Base-by-base conservation (phyloP, 2,113 vertebrate species). In the Cololabis saira region DNA sequence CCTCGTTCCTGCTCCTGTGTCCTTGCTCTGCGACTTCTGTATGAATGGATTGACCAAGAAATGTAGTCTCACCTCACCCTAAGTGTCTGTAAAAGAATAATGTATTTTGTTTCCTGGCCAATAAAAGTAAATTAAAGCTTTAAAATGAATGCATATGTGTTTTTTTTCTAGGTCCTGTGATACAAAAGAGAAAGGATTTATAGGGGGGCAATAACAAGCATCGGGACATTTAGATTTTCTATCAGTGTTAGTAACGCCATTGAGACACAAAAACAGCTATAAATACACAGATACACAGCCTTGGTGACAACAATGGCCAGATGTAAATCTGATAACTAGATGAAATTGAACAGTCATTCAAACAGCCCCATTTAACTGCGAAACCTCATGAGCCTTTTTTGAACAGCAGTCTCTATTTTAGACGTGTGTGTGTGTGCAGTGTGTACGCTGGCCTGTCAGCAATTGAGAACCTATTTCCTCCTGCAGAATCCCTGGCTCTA, bases 241-340 rank as follows among this genome's bases (percentile, higher is more conserved):
- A 56, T 80, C 61, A 58, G 55, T 24, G 50, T 30, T 57, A 15
- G 13, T 48, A 57, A 67, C 61, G 76, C 74, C 69, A 82, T 27
- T 70, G 52, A 33, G 27, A 42, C 62, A 68, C 52, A 61, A 69
- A 63, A 71, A 33, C 15, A 27, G 52, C 51, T 13, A 18, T 56
- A 75, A 71, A 82, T 47, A 22, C 41, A 52, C 30, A 3, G 40
- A 75, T 40, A 48, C 17, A 56, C 58, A 67, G 67, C 74, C 18
- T 11, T 1, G 16, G 27, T 22, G 40, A 60, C 82, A 68, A 88
- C 87, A 90, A 90, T 76, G 57, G 72, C 61, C 61, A 60, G 82
- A 83, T 87, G 88, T 89, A 88, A 84, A 89, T 90, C 88, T 79
- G 88, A 87, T 88, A 86, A 88, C 83, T 62, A 41, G 58, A 74